Evolutionary conservation across 1,140 invertebrate genomes (phyloP), one percentile per base, ranked within the genome.

Genomic region (Macrotrachela quadricornifera): DNA sequence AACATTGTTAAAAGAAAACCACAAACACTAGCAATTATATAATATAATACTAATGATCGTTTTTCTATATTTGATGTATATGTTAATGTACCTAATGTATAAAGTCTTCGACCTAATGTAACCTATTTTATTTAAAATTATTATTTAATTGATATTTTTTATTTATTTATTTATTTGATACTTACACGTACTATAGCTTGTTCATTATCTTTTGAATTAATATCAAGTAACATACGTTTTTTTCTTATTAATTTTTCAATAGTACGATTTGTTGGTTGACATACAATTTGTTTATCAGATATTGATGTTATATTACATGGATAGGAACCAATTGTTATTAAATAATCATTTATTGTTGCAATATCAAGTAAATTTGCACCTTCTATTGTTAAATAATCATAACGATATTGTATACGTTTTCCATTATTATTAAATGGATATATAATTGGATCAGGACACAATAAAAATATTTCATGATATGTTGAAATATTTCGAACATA

Each of bases 291-390:
- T 82, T 80, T 8, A 80, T 73, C 21, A 80, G 83, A 61, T 4
- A 94, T 70, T 12, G 85, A 90, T 6, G 86, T 92, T 8, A 92
- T 86, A 65, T 88, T 90, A 69, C 88, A 95, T 56, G 77, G 76
- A 56, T 79, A 80, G 57, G 79, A 83, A 6, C 90, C 90, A 63
- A 96, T 88, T 58, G 78, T 75, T 1, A 95, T 88, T 58, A 78
- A 76, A 0, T 94, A 83, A 70, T 95, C 87, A 10, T 15, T 42
- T 10, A n/a, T 21, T 30, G 48, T 41, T 1, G 11, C 37, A 50
- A 42, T 10, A 46, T 10, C 4, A n/a, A 46, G 45, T 12, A 11
- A 56, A 44, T 57, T 13, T 13, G 45, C 21, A 42, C 69, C 73
- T 74, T 70, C 90, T 58, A 96, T 92, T 30, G 85, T 92, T 30